Evolutionary conservation across 2,888 invertebrate genomes (phyloP), one percentile per base, ranked within the genome.

Genomic region (Drosophila greeni): DNA sequence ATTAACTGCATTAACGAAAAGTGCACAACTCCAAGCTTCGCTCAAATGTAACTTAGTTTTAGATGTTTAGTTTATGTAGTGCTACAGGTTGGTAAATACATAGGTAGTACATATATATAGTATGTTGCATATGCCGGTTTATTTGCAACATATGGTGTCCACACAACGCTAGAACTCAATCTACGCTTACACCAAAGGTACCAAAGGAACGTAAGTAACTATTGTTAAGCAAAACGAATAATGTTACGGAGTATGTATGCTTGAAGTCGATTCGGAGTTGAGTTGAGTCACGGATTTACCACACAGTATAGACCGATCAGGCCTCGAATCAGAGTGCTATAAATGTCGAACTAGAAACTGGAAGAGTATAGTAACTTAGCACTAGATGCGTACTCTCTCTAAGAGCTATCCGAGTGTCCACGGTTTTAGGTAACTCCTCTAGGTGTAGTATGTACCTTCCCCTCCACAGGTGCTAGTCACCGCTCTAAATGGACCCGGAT

Each of bases 1-100:
- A 49, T 53, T 53, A 62, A 72, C 47, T 59, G 70, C 70, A 76
- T 73, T 54, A 71, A 62, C 60, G 66, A 64, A 81, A 81, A 64
- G 73, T 81, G 68, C 66, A 78, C 45, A 60, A 66, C 56, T 57
- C 54, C 52, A 75, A 70, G 62, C 62, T 66, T 42, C 49, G 58
- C 56, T 54, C 23, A 58, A 64, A 53, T 37, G 12, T 37, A 14
- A 37, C 20, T 26, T 18, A 24, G 20, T 43, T 42, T 33, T 29
- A 14, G 18, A 31, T 31, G 14, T 47, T n/a, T n/a, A n/a, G n/a
- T n/a, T n/a, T n/a, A 47, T 47, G 45, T 47, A 51, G 34, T 42
- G 40, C 65, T 59, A 76, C 74, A 23, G 70, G 70, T 48, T 66
- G 37, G 29, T 45, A 66, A 61, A 64, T 61, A 60, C 55, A 76